Evolutionary conservation across 1,140 invertebrate genomes (phyloP), one percentile per base, ranked within the genome.

Genomic region (Acromyrmex charruanus): DNA sequence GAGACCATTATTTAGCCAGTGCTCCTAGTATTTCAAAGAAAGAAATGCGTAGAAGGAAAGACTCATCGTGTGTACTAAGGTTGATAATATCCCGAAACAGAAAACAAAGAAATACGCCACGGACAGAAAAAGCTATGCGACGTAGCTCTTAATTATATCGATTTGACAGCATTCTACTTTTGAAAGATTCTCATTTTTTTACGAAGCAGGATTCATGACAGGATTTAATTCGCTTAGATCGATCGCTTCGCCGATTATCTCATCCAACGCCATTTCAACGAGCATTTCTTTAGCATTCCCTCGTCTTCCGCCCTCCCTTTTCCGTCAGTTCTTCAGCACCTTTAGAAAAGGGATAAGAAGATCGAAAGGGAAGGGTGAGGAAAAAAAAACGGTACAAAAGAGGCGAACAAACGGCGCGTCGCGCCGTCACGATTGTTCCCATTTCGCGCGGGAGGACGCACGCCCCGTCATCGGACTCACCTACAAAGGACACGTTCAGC

Each of bases 401-500:
- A 55, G 28, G 79, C 71, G 72, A 81, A 86, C 77, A 86, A 77
- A 66, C 59, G 59, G 39, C 63, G 12, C 66, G 61, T 58, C 80
- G 68, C 68, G 53, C 21, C 53, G 53, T 59, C 25, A 28, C 39
- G 69, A 82, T 81, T 69, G 58, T 72, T 72, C 61, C 35, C 68
- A 55, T 39, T 79, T 75, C 79, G 12, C 28, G 69, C 63, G 31
- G 3, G 63, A 6, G 14, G 28, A 35, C 61, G 16, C 25, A 10
- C 28, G 9, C 5, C n/a, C n/a, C 55, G 25, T 66, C 68, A 77
- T 88, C 39, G n/a, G 63, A 94, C 96, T 96, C 94, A 97, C 97
- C 97, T 82, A 90, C 93, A 92, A 97, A 97, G 9, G 96, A 96
- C 66, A 97, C 96, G 90, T 97, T 97, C 86, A 97, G 96, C 10